A percentile compares a stretch with the other conserved stretches of the same genome.
Conservation (phyloP, 2,113 vertebrate genomes). For the Hucho hucho region DNA sequence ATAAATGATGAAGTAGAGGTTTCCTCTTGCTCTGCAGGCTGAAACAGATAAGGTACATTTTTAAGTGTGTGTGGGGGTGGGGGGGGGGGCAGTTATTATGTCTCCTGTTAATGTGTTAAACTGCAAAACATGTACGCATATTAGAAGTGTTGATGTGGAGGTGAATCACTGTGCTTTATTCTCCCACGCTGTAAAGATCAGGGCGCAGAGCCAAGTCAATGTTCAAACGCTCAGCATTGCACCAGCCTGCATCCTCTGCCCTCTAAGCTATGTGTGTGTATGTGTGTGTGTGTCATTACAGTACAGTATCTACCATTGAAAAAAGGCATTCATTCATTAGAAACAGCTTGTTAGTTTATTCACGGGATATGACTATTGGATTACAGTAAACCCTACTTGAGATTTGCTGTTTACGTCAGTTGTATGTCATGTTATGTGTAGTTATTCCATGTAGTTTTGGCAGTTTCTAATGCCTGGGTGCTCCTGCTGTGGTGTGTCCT, state of each 20-base stretch:
- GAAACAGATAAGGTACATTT: too few relatives aligned
- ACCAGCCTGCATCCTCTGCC: constrained; percentile 3
- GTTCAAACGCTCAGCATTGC: constrained; percentile 25
- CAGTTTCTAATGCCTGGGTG: background rate
- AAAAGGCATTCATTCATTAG: background rate
- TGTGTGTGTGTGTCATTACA: background rate
- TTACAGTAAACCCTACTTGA: too few relatives aligned
- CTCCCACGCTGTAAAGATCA: background rate
- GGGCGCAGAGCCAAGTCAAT: background rate
- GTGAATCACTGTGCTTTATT: background rate
- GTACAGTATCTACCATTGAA: too few relatives aligned
- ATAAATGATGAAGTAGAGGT: too few relatives aligned
- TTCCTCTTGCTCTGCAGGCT: too few relatives aligned
- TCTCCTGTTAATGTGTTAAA: background rate
- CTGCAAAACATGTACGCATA: background rate
- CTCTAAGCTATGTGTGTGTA: background rate
- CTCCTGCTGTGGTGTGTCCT: background rate
- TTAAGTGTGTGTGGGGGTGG: too few relatives aligned
- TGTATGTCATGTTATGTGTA: background rate
- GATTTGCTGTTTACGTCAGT: background rate
- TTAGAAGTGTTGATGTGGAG: background rate
- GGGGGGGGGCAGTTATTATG: too few relatives aligned
- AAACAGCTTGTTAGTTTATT: background rate
- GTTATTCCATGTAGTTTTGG: too few relatives aligned
- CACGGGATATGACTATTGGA: too few relatives aligned